Base-by-base conservation (phyloP, 2,113 vertebrate genomes). In the Girardinichthys multiradiatus region DNA sequence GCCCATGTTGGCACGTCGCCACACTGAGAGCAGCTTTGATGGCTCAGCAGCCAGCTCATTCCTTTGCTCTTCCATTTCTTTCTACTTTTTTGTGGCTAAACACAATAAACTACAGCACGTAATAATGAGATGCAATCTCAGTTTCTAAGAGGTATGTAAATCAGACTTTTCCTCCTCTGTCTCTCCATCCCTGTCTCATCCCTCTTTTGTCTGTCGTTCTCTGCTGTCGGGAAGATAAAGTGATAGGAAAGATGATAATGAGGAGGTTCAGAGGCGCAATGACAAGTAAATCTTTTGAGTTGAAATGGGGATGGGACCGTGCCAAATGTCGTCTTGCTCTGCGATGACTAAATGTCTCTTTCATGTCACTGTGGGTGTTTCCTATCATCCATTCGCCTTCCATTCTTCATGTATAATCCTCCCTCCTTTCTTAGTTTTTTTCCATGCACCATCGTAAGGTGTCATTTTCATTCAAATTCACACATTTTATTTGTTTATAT, bases 121-220 rank as follows among this genome's bases (percentile, higher is more conserved):
- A 81, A 79, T 90, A 87, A 91, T 90, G 86, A 86, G 84, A 90
- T 79, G 86, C 72, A 31, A 77, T 84, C 76, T 79, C 72, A 77
- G 76, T 91, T 90, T 89, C 77, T 42, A 72, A 72, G 72, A 74
- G 63, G 61, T 78, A 74, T 85, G 77, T 86, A 90, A 91, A 93
- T 90, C 86, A 77, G 76, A 64, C 48, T 59, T 79, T 64, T 73
- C 63, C 62, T 27, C 51, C 37, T 66, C 68, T 63, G 37, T 78
- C 58, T 64, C 30, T 61, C 9, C 29, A 35, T 74, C 61, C 65
- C 15, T 26, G 48, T 74, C 70, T 60, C 26, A 51, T 21, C 14
- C 48, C 72, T 81, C 68, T 7, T 80, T 61, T 17, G 26, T 8
- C 58, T 67, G 82, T 73, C 37, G 1, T 62, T 64, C 54, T 75